Evolutionary conservation across 2,113 vertebrate species (phyloP), one percentile per base, ranked within the genome.

Genomic region (Xiphophorus hellerii): DNA sequence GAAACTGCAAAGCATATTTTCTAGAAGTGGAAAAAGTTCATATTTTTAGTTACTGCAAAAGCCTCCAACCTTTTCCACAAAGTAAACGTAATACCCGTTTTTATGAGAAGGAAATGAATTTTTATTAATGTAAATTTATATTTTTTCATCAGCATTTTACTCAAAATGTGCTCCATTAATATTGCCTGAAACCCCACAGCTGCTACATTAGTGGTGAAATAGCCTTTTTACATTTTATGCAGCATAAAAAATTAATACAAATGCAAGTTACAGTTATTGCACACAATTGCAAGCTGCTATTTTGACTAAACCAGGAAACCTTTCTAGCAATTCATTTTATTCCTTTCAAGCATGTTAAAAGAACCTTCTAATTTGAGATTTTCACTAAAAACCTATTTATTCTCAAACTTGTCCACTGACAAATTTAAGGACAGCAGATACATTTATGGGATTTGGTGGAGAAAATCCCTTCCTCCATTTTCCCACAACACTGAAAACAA

Each of bases 401-500:
- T 54, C 29, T 69, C 7, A n/a, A 58, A 60, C 22, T 54, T 17
- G 2, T 9, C 4, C 25, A 51, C 17, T 30, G 13, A 69, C 37
- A 25, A 54, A 58, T 69, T 22, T 35, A 17, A 4, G 17, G 4
- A 48, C 44, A 17, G 44, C 44, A 48, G 44, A 48, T 17, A 17
- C 5, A 17, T 20, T 17, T 48, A 20, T 48, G 44, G 15, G 17
- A 48, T 5, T 20, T 17, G 17, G 44, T 48, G 4, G 1, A 13
- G 17, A 72, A 62, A 44, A 62, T 12, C 22, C 10, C 48, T 27
- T 33, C 39, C 25, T 54, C 12, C 44, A 22, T 74, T 66, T 65
- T 31, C 71, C 63, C 62, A 54, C 25, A 66, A 54, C 62, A 74
- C 51, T 35, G 29, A 62, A 65, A 42, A 65, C 25, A 20, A n/a